Conservation (phyloP, 2,113 vertebrate species). For the Ptilorrhoa leucosticta region DNA sequence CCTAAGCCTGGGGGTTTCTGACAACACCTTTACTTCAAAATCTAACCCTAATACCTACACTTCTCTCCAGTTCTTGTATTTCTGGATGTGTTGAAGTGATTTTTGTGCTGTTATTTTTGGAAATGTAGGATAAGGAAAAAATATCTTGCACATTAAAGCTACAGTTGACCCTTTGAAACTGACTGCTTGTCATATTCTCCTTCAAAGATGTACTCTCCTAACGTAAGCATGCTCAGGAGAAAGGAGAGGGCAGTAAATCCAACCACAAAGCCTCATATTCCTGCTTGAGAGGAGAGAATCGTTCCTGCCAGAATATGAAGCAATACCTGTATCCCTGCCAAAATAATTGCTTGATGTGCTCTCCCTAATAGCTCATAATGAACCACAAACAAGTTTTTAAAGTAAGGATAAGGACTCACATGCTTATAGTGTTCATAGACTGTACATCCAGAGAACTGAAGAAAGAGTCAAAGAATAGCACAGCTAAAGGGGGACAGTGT, state of each 20-base stretch:
- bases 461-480: neutral
- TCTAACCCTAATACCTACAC: neutral
- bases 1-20: neutral
- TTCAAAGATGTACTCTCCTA: neutral
- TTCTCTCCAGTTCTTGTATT: neutral
- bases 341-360: slow-evolving; percentile 22
- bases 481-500: neutral
- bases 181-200: neutral
- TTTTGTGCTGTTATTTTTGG: neutral
- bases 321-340: slow-evolving; percentile 38
- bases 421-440: neutral
- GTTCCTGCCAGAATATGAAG: slow-evolving; percentile 13
- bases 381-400: slow-evolving; percentile 60
- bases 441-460: neutral
- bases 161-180: neutral
- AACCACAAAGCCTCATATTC: neutral
- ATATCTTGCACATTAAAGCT: neutral
- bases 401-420: slow-evolving; percentile 35
- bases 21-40: neutral
- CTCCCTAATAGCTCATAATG: slow-evolving; percentile 45
- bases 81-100: neutral
- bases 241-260: neutral
- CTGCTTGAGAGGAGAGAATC: neutral
- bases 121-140: neutral
- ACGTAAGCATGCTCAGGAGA: neutral